Conservation (phyloP, 2,888 invertebrate species). For the Cremastinae sp. region DNA sequence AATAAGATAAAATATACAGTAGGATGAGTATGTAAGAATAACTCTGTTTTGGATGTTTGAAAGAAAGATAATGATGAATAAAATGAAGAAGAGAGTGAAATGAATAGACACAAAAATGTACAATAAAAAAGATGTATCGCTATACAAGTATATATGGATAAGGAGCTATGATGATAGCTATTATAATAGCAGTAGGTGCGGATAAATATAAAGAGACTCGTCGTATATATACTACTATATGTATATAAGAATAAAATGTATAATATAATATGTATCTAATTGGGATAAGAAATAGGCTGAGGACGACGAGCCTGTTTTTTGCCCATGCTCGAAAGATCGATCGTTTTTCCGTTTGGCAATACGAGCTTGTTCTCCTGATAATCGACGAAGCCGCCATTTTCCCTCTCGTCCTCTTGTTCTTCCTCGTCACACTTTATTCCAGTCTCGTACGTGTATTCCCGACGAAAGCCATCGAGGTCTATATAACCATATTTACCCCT, state of each 20-base stretch:
- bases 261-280: slow-evolving; percentile 75
- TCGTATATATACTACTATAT: neutral
- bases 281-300: slow-evolving; percentile 82
- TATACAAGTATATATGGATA: too few species aligned
- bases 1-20: too few species aligned
- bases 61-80: too few species aligned
- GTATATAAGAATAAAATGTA: slow-evolving; percentile 51
- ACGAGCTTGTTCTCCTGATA: slow-evolving; percentile 89
- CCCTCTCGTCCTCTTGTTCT: slow-evolving; percentile 76
- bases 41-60: too few species aligned
- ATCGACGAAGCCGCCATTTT: slow-evolving; percentile 86
- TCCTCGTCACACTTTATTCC: slow-evolving; percentile 84
- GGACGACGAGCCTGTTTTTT: slow-evolving; percentile 87
- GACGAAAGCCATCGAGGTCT: slow-evolving; percentile 90
- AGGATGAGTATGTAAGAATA: too few species aligned
- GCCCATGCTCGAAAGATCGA: slow-evolving; percentile 87
- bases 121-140: too few species aligned
- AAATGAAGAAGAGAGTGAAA: too few species aligned
- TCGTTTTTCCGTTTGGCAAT: slow-evolving; percentile 87
- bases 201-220: too few species aligned
- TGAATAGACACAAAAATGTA: too few species aligned
- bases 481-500: slow-evolving; percentile 92
- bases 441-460: slow-evolving; percentile 91
- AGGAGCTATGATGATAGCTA: too few species aligned
- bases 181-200: too few species aligned